Base-by-base conservation (phyloP, 1,140 invertebrate species). In the Microplitis mediator region DNA sequence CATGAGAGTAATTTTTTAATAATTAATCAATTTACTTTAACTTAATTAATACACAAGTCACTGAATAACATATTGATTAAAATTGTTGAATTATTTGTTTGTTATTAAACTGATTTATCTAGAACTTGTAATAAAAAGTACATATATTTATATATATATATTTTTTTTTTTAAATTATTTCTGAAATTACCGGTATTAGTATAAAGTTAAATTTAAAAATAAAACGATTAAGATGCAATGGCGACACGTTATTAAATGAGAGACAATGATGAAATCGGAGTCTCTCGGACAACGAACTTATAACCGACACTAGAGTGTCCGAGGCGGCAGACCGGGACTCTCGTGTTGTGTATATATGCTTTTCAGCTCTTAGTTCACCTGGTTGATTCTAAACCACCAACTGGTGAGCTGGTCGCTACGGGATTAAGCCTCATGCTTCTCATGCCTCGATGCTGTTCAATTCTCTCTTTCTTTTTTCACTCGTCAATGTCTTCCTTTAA, bases 271-370 rank as follows among this genome's bases (percentile, higher is more conserved):
- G 64, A 52, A 14, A 32, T 32, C 32, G 50, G 13, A 52, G 52
- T 36, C 71, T 61, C 60, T 72, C 82, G 83, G 81, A 78, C 83
- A 84, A 84, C 83, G 81, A 85, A 84, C 81, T 81, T 82, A 73
- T 74, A 75, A 81, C 78, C 78, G 77, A 71, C 76, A 62, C 31
- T 74, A 70, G 75, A 82, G 78, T 73, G 77, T 75, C 77, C 77
- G 80, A 82, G 81, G 80, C 84, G 84, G 77, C 75, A 76, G 82
- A 84, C 80, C 84, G 82, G 83, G 83, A 84, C 82, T 84, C 75
- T 73, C 34, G 78, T 79, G 76, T 67, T 54, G 39, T 45, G 39
- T 45, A 45, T 45, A 45, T 45, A 45, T 45, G 39, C 5, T 45
- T 45, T 45, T 45, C 23, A 50, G 58, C 16, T 50, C 61, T 64